Percentiles rank a stretch among this genome's conserved stretches.
These are phyloP conservation scores for Rhynchopsitta pachyrhyncha DNA, from an alignment of 2,113 vertebrate genomes.

Conservation along the genomic window DNA sequence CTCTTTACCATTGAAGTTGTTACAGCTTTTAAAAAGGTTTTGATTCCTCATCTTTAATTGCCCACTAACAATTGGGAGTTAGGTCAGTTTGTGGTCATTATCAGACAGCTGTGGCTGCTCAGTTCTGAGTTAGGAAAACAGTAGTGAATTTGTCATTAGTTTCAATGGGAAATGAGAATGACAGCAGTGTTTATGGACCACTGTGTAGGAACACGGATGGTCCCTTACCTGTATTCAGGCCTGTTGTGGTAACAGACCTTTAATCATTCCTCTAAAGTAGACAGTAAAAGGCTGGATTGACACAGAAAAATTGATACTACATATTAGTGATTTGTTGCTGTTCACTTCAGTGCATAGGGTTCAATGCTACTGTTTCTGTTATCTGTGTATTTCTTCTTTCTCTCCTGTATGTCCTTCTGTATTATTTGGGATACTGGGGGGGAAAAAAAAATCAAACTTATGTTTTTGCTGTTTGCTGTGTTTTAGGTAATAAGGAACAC, in stretches of 20 bases:
- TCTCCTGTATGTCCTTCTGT: background rate
- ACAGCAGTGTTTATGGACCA: too few relatives aligned
- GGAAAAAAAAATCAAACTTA: background rate
- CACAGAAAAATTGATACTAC: background rate
- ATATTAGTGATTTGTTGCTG: background rate
- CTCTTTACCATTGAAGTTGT: background rate
- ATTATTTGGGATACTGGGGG: background rate
- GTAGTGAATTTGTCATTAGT: accelerated
- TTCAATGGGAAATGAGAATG: accelerated
- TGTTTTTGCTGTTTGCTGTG: background rate
- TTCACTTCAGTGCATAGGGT: background rate
- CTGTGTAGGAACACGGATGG: too few relatives aligned
- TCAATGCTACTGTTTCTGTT: background rate
- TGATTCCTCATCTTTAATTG: background rate
- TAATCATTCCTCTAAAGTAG: background rate
- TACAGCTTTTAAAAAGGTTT: background rate
- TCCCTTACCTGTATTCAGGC: background rate
- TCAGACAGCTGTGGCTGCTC: background rate
- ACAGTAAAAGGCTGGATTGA: background rate
- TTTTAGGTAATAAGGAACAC: background rate
- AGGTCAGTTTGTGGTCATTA: background rate
- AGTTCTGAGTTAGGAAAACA: accelerated
- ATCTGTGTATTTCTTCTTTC: background rate
- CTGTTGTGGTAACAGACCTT: background rate
- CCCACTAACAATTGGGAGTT: background rate